Evolutionary conservation across 2,888 invertebrate species (phyloP).

Genomic region (Metacarcinus magister): DNA sequence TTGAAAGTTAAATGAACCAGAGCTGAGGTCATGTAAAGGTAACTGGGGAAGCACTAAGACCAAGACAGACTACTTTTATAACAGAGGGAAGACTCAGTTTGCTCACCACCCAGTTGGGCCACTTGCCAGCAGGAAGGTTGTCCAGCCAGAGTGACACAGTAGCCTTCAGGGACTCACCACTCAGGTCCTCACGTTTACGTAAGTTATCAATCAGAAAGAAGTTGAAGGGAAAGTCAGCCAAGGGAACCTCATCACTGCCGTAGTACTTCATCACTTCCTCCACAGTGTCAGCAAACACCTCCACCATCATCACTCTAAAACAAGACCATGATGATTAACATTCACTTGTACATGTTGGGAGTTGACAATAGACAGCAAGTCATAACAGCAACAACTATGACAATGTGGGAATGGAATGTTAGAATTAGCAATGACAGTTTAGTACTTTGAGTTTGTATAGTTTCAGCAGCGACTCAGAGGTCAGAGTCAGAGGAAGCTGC

Average conservation of each 20-base stretch:
- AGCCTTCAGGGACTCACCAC: slow-evolving; percentile 83
- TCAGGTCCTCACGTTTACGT: slow-evolving; percentile 79
- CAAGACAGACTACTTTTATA: neutral
- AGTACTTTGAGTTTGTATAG: too few relatives aligned
- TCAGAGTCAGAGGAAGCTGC: too few relatives aligned
- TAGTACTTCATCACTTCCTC: slow-evolving; percentile 83
- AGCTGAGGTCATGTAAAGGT: neutral
- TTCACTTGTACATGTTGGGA: neutral
- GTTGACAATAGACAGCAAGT: neutral
- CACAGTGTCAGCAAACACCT: slow-evolving; percentile 83
- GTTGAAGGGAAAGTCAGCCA: slow-evolving; percentile 85
- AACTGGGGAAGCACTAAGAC: neutral
- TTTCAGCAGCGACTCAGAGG: too few relatives aligned
- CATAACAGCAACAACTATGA: too few relatives aligned
- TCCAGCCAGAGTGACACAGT: slow-evolving; percentile 83
- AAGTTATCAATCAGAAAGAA: slow-evolving; percentile 83
- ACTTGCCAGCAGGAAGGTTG: slow-evolving; percentile 83
- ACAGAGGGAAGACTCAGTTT: neutral
- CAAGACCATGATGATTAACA: neutral
- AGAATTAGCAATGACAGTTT: too few relatives aligned
- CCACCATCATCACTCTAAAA: slow-evolving; percentile 83
- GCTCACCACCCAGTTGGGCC: slow-evolving; percentile 84
- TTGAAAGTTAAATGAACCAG: too few relatives aligned
- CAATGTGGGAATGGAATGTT: too few relatives aligned
- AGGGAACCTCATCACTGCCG: slow-evolving; percentile 87